Conservation (phyloP, 1,140 invertebrate species). For the Microplitis mediator region DNA sequence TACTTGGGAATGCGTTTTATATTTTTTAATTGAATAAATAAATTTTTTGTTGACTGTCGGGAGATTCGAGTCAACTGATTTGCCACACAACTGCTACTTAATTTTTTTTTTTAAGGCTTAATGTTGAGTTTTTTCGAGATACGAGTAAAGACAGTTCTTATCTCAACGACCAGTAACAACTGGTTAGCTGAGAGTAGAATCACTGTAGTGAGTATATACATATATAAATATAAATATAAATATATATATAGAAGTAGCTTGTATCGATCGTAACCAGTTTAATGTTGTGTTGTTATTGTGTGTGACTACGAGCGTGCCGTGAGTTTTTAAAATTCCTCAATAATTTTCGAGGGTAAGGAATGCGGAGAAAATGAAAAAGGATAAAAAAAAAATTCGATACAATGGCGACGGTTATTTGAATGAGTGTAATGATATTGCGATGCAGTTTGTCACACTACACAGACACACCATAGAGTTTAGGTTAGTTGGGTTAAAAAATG, state of each 20-base stretch:
- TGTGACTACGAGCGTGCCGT: constrained; percentile 2
- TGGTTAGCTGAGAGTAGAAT: constrained; percentile 13
- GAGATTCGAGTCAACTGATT: background rate
- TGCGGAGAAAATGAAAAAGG: no score
- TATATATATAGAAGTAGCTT: background rate
- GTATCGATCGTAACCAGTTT: constrained; percentile 21
- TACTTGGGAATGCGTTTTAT: no score
- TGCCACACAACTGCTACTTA: background rate
- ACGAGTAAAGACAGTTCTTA: constrained; percentile 12
- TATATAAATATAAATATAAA: background rate
- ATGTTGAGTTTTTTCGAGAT: background rate
- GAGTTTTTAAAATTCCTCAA: constrained; percentile 30
- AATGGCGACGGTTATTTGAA: constrained; percentile 8
- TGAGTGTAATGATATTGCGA: background rate
- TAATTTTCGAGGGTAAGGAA: constrained; percentile 17
- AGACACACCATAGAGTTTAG: no score
- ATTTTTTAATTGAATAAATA: no score
- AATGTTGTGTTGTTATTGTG: no score
- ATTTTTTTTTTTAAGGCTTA: constrained; percentile 2
- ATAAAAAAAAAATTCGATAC: background rate
- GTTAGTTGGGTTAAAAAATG: background rate
- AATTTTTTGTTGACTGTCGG: no score
- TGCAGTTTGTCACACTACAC: constrained; percentile 30
- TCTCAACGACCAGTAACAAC: constrained; percentile 29
- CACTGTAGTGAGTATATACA: background rate